Evolutionary conservation across 2,797 vertebrate genomes (phyloP).

Genomic region (Chrysocyon brachyurus): DNA sequence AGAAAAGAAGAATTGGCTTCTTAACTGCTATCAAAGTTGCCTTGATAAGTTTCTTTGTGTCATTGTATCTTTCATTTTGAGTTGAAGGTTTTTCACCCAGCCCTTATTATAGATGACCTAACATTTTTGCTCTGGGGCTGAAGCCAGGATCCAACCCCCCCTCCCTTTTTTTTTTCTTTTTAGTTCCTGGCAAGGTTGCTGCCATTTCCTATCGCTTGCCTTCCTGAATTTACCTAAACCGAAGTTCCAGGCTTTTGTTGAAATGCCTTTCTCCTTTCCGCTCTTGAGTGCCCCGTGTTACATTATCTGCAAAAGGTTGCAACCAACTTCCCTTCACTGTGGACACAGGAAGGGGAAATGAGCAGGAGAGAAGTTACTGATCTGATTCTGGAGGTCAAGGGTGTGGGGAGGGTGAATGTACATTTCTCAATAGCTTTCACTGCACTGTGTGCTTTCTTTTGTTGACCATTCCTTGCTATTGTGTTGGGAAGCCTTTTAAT

Average conservation of each 20-base stretch:
- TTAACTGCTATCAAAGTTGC: constrained; percentile 68
- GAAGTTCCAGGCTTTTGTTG: constrained; percentile 94
- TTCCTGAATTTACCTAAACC: constrained; percentile 97
- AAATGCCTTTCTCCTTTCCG: constrained; percentile 92
- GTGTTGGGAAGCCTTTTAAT: constrained; percentile 88
- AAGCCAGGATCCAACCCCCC: constrained; percentile 80
- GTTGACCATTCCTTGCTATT: constrained; percentile 81
- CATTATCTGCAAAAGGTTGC: constrained; percentile 98
- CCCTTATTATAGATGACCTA: constrained; percentile 88
- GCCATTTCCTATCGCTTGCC: constrained; percentile 92
- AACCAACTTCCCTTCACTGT: constrained; percentile 93
- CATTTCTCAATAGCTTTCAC: constrained; percentile 81
- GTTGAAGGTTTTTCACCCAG: constrained; percentile 80
- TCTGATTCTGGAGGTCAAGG: constrained; percentile 88
- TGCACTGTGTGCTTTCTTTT: constrained; percentile 78
- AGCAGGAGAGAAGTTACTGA: constrained; percentile 90
- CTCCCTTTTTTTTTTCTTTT: constrained; percentile 71
- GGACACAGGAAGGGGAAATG: constrained; percentile 98
- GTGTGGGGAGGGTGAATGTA: constrained; percentile 79
- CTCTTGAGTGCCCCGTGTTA: constrained; percentile 94
- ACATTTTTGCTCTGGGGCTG: constrained; percentile 84
- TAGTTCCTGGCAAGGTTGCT: constrained; percentile 85
- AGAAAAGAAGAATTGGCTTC: constrained; percentile 72
- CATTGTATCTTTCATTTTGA: constrained; percentile 79
- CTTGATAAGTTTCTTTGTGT: constrained; percentile 82